phyloP scores from a whole-genome alignment of 2,113 vertebrate genomes.

The Speoplatyrhinus poulsoni region DNA sequence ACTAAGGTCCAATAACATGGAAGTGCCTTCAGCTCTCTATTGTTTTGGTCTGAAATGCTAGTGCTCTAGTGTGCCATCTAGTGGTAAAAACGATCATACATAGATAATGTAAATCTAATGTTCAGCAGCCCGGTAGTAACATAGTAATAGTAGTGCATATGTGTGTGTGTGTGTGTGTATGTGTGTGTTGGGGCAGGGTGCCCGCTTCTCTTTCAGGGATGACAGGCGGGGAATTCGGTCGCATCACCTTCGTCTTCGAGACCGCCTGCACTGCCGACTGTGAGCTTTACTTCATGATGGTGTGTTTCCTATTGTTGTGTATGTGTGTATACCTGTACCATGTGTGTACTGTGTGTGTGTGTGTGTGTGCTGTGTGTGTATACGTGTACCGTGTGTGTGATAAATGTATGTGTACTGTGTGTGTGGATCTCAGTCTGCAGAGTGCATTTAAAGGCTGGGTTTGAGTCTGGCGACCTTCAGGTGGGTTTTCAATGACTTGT shows the following conservation, averaged over 20 bases:
- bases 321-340: background rate
- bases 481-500: background rate
- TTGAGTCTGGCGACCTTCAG: too few species aligned
- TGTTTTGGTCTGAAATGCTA: too few species aligned
- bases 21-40: too few species aligned
- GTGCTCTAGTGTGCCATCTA: too few species aligned
- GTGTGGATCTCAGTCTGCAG: too few species aligned
- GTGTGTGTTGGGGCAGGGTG: conserved; percentile 73
- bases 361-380: background rate
- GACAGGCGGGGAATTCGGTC: conserved; percentile 85
- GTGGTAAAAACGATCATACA: too few species aligned
- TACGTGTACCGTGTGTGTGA: background rate
- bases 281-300: conserved; percentile 97
- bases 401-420: too few species aligned
- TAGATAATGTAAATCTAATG: too few species aligned
- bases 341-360: conserved; percentile 14
- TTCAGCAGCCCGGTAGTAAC: too few species aligned
- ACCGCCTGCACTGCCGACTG: conserved; percentile 91
- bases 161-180: conserved; percentile 13
- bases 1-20: too few species aligned
- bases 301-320: conserved; percentile 35
- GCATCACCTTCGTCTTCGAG: conserved; percentile 93
- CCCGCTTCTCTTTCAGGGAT: conserved; percentile 87
- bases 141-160: background rate
- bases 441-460: background rate